Base-by-base conservation (phyloP, 2,888 invertebrate genomes). In the Drosophila engyochracea region DNA sequence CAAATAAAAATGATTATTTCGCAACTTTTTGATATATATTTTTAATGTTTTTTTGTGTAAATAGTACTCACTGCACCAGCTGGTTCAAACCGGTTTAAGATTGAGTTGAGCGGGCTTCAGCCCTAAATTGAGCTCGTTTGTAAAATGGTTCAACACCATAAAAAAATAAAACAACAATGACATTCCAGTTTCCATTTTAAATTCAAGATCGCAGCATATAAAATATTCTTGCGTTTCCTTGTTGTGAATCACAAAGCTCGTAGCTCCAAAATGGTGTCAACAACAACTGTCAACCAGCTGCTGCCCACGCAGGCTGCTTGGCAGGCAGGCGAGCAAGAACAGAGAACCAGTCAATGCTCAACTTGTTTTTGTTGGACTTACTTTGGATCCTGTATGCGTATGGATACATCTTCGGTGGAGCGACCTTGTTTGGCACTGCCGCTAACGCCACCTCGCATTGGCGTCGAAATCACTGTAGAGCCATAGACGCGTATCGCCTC, bases 401-500 rank as follows among this genome's bases (percentile, higher is more conserved):
- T 94, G 81, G 94, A 93, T 57, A 94, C 94, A 89, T 95, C 95
- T 82, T 94, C 94, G 72, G 94, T 94, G 73, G 94, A 94, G 84
- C 94, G 93, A 79, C 94, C 94, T 91, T 95, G 90, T 88, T 89
- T 90, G 53, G 80, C 60, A 35, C 74, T 70, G 57, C 85, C 94
- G 60, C 94, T 70, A 49, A 74, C 70, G 58, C 82, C 94, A 63
- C 94, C 94, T 81, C 94, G 94, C 90, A 96, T 94, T 87, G 96
- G 96, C 78, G 96, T 96, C 87, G 96, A 95, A 92, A 96, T 96
- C 77, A 95, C 96, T 58, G 96, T 96, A 60, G 96, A 95, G 58
- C 97, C 97, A 93, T 97, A 97, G 55, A 97, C 96, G 91, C 96
- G 95, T 87, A 97, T 95, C 65, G 96, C 96, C 92, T 97, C 97